A percentile compares a stretch with the other conserved stretches of the same genome.
phyloP scores from a whole-genome alignment of 2,888 invertebrate genomes.

The Eurytoma adleriae region DNA sequence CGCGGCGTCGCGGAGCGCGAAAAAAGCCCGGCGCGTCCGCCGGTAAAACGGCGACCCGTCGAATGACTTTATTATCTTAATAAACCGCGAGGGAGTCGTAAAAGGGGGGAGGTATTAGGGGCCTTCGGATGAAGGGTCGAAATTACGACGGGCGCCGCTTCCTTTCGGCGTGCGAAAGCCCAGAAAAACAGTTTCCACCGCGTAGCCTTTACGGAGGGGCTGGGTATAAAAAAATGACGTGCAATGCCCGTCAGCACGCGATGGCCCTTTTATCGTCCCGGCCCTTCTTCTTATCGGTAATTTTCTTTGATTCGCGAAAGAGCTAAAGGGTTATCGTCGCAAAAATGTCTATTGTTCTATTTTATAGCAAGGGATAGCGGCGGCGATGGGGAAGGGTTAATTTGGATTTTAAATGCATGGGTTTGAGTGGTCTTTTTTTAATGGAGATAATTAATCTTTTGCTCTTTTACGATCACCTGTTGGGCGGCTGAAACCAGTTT shows the following conservation, averaged over 20 bases:
- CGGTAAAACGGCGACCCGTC: conserved; percentile 4
- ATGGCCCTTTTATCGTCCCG: neutral
- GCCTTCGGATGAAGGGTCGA: neutral
- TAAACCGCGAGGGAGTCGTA: conserved; percentile 15
- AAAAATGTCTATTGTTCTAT: too few species aligned
- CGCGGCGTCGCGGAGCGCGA: neutral
- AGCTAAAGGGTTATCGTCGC: neutral
- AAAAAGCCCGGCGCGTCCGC: too few species aligned
- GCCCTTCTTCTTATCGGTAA: neutral
- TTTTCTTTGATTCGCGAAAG: neutral
- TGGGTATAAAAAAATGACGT: neutral
- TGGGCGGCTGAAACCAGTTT: too few species aligned
- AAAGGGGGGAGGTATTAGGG: neutral
- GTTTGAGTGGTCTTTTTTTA: too few species aligned
- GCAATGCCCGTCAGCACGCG: neutral
- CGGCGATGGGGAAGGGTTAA: too few species aligned
- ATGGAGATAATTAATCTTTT: too few species aligned
- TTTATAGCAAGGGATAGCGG: too few species aligned
- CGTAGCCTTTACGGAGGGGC: neutral
- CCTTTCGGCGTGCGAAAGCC: neutral
- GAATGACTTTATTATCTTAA: conserved; percentile 36
- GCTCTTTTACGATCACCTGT: too few species aligned
- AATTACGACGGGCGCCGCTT: neutral
- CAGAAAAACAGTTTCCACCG: neutral
- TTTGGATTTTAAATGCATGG: too few species aligned